A percentile compares a stretch with the other conserved stretches of the same genome.
These are phyloP conservation scores for Megalopta genalis DNA, from an alignment of 1,140 invertebrate genomes.

Conservation along the genomic window DNA sequence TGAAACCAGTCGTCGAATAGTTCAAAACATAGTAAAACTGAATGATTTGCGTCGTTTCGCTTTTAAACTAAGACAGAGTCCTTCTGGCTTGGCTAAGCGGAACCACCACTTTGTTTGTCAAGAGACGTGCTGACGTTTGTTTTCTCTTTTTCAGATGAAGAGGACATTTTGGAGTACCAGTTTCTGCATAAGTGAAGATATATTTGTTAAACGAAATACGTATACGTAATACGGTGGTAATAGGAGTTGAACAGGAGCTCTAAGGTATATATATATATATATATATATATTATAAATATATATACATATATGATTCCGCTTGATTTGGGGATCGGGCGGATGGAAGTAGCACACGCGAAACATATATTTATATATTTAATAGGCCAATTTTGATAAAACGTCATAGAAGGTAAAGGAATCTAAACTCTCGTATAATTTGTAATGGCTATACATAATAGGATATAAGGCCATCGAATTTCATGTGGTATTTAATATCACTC, in stretches of 20 bases:
- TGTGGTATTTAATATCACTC: slow-evolving; percentile 51
- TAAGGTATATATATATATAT: slow-evolving; percentile 47
- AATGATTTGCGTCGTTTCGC: too few relatives aligned
- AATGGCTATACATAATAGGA: slow-evolving; percentile 63
- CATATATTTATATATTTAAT: slow-evolving; percentile 75
- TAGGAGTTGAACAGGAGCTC: slow-evolving; percentile 34
- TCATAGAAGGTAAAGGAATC: slow-evolving; percentile 66
- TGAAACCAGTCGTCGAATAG: too few relatives aligned
- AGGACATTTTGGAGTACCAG: slow-evolving; percentile 77
- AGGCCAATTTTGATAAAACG: slow-evolving; percentile 75
- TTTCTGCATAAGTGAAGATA: slow-evolving; percentile 75
- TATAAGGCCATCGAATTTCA: slow-evolving; percentile 53
- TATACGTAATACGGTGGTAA: slow-evolving; percentile 55
- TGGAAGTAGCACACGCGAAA: slow-evolving; percentile 65
- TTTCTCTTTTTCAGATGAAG: slow-evolving; percentile 69
- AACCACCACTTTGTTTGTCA: neutral
- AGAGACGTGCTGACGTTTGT: slow-evolving; percentile 41
- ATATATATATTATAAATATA: neutral
- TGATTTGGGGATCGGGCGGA: slow-evolving; percentile 59
- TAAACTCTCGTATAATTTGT: slow-evolving; percentile 60
- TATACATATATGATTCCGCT: slow-evolving; percentile 46
- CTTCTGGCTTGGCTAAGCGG: slow-evolving; percentile 23
- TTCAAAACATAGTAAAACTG: too few relatives aligned
- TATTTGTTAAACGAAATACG: slow-evolving; percentile 50
- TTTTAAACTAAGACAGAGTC: slow-evolving; percentile 1